Evolutionary conservation across 2,888 invertebrate genomes (phyloP).

Genomic region (Thera obeliscata): DNA sequence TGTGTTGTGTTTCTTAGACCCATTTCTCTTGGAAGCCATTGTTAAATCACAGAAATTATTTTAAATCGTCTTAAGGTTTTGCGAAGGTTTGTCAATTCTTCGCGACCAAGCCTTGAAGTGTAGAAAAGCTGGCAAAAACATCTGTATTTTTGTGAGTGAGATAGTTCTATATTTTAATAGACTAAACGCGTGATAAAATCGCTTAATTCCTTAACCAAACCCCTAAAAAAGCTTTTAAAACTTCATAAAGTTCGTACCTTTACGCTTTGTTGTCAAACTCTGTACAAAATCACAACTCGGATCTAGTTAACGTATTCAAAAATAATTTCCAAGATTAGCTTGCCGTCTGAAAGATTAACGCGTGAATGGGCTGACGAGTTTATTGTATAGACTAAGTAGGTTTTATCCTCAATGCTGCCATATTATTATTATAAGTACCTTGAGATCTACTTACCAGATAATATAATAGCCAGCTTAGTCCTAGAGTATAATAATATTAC

Average conservation of each 20-base stretch:
- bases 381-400: slow-evolving; percentile 19
- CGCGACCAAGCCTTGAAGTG: no score
- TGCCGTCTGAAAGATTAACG: slow-evolving; percentile 23
- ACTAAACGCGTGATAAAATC: no score
- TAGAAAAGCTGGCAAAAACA: no score
- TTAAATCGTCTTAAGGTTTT: no score
- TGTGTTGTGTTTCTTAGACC: no score
- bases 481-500: slow-evolving; percentile 1
- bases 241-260: slow-evolving; percentile 1
- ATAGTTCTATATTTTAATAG: no score
- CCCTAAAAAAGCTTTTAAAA: not conserved
- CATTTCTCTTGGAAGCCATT: no score
- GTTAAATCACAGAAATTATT: no score
- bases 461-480: not conserved
- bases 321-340: slow-evolving; percentile 24
- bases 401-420: slow-evolving; percentile 11
- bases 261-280: slow-evolving; percentile 4
- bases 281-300: slow-evolving; percentile 10
- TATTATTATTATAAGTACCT: slow-evolving; percentile 8
- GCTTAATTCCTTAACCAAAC: not conserved
- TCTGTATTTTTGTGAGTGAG: no score
- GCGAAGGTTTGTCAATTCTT: no score
- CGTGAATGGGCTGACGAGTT: slow-evolving; percentile 22
- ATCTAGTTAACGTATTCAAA: slow-evolving; percentile 17
- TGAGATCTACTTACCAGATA: not conserved